Evolutionary conservation across 2,113 vertebrate genomes (phyloP), one percentile per base, ranked within the genome.

Genomic region (Naja naja): DNA sequence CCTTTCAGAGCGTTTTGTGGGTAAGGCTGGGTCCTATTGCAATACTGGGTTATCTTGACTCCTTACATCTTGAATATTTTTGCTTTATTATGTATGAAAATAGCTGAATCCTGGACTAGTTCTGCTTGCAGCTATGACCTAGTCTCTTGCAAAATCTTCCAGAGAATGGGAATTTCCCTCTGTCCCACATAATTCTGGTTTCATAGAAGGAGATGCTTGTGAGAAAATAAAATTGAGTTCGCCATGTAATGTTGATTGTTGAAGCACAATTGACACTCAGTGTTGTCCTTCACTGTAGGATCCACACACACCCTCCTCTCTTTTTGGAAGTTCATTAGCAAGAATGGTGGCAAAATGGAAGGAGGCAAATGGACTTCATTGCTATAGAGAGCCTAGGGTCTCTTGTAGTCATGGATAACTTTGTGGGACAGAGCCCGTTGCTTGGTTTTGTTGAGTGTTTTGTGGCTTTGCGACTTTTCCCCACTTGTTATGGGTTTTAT

Each of bases 11-110:
- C n/a, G 64, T 43, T 89, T 85, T 89, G 34, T 89, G 54, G 85
- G n/a, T 23, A 60, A 30, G 55, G 30, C 45, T 92, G 60, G 69
- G 20, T 56, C 49, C 54, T 39, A n/a, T n/a, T 89, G 34, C 87
- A 47, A 25, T 81, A 11, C 60, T 92, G 87, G 91, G 91, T 89
- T 92, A 92, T 89, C 60, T 56, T 92, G 91, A 92, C 87, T 64
- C 55, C 87, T 89, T 85, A 22, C 74, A 89, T 56, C 25, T 74
- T 89, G 10, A 54, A 49, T n/a, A 3, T 30, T 34, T 89, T 47
- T 89, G 34, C 39, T 89, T 45, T 34, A 88, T 92, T 88, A 53
- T 43, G n/a, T 81, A 47, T 81, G 8, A 85, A 89, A 88, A 92
- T 81, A 85, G 64, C 39, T 89, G 16, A n/a, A n/a, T n/a, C 60